Conservation (phyloP, 2,797 vertebrate genomes). For the Enteromius thamalakanensis region DNA sequence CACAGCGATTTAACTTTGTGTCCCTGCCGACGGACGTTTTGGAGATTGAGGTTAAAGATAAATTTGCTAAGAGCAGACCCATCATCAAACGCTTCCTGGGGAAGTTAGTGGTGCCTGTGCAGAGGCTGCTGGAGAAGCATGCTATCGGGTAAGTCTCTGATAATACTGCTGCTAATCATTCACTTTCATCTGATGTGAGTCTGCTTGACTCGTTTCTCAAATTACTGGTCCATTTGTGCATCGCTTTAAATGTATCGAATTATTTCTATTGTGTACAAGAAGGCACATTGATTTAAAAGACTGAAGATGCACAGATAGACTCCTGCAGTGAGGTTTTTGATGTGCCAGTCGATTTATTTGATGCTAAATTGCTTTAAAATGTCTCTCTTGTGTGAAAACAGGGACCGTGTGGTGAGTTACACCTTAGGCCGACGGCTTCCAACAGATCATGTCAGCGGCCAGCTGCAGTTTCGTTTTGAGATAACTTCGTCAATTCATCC, state of each 20-base stretch:
- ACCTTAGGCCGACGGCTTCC: slow-evolving; percentile 85
- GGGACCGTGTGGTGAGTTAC: slow-evolving; percentile 88
- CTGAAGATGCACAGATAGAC: not conserved
- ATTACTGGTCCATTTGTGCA: not conserved
- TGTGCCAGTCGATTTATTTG: not conserved
- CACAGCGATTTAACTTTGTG: slow-evolving; percentile 92
- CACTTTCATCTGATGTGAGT: not conserved
- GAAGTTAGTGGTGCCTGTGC: slow-evolving; percentile 94
- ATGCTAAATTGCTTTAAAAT: not conserved
- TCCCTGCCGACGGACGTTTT: slow-evolving; percentile 97
- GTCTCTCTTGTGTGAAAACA: slow-evolving; percentile 52
- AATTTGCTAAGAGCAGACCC: slow-evolving; percentile 96
- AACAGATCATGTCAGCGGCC: slow-evolving; percentile 88
- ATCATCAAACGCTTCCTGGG: slow-evolving; percentile 98
- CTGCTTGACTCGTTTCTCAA: not conserved
- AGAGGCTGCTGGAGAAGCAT: slow-evolving; percentile 94
- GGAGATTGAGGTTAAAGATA: slow-evolving; percentile 98
- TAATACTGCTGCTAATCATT: not conserved
- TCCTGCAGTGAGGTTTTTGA: not conserved
- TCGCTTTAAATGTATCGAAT: not conserved
- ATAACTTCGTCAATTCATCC: slow-evolving; percentile 88
- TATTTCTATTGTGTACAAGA: not conserved
- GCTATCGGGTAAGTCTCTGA: slow-evolving; percentile 87
- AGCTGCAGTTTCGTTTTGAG: slow-evolving; percentile 88
- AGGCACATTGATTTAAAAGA: not conserved